Evolutionary conservation across 92 coral and sea anemone genomes (phyloP).

Genomic region (Epizoanthus scotinus): DNA sequence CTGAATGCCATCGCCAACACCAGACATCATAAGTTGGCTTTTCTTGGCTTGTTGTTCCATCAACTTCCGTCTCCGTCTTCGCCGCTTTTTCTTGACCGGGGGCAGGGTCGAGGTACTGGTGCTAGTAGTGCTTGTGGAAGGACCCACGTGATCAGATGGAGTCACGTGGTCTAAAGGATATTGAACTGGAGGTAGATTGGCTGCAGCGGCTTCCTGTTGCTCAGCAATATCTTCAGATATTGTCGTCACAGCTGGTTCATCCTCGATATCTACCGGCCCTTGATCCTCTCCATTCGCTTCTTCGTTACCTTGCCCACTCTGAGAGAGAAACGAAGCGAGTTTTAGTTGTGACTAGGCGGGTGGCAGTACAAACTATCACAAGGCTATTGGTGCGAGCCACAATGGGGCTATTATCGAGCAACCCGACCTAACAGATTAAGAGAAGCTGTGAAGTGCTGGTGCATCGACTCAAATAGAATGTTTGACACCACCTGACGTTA

Average conservation of each 20-base stretch:
- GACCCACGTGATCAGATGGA: constrained; percentile 2
- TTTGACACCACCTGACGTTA: no score
- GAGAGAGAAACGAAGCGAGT: not conserved
- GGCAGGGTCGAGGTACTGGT: constrained; percentile 38
- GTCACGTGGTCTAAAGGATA: not conserved
- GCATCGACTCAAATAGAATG: no score
- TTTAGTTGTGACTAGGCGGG: no score
- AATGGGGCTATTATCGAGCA: no score
- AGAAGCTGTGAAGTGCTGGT: no score
- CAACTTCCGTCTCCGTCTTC: constrained; percentile 51
- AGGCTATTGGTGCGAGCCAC: no score
- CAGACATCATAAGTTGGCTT: constrained; percentile 15
- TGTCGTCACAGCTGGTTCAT: not conserved
- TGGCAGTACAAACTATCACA: no score
- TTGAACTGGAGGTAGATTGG: not conserved
- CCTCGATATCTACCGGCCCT: not conserved
- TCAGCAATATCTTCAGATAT: constrained; percentile 2
- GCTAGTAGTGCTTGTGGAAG: constrained; percentile 19
- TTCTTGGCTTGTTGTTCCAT: constrained; percentile 51
- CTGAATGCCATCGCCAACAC: not conserved
- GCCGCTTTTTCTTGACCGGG: constrained; percentile 52
- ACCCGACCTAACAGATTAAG: no score
- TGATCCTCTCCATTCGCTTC: not conserved
- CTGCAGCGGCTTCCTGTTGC: constrained; percentile 8
- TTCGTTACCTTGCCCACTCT: constrained; percentile 4